These are phyloP conservation scores for Prosapia bicincta DNA, from an alignment of 2,888 invertebrate species.

Conservation along the genomic window DNA sequence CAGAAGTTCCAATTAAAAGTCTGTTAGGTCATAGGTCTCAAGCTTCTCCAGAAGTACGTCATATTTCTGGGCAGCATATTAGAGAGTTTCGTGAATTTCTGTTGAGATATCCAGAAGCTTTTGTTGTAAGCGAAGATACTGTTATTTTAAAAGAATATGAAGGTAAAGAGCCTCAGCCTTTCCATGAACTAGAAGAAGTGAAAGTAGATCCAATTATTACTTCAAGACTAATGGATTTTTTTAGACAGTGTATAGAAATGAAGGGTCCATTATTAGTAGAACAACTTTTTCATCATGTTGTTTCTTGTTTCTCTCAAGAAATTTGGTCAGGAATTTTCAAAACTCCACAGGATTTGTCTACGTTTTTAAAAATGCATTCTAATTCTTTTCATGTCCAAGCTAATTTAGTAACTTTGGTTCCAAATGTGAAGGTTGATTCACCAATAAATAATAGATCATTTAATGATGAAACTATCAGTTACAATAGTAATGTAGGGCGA, in stretches of 20 bases:
- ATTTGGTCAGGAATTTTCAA: conserved; percentile 86
- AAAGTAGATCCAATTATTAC: conserved; percentile 80
- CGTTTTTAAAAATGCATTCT: conserved; percentile 90
- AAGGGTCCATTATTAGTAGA: conserved; percentile 83
- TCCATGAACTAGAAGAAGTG: conserved; percentile 68
- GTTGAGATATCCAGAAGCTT: conserved; percentile 76
- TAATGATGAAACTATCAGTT: conserved; percentile 16
- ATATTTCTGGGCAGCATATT: conserved; percentile 91
- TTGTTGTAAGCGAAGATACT: conserved; percentile 76
- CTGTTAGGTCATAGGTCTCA: conserved; percentile 94
- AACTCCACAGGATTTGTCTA: conserved; percentile 82
- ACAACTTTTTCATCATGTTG: conserved; percentile 78
- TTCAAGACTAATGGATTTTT: conserved; percentile 76
- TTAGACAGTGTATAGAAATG: conserved; percentile 76
- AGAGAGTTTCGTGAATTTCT: conserved; percentile 93
- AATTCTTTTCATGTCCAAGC: conserved; percentile 92
- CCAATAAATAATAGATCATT: background rate
- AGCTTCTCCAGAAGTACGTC: conserved; percentile 94
- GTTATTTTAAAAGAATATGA: conserved; percentile 70
- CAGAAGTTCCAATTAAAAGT: conserved; percentile 96
- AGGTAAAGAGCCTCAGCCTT: conserved; percentile 62
- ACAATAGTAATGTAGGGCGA: conserved; percentile 18
- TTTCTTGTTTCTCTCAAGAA: conserved; percentile 70
- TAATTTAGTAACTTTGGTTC: conserved; percentile 79
- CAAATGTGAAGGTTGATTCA: conserved; percentile 43